These are phyloP conservation scores for Polypterus senegalus DNA, from an alignment of 2,113 vertebrate genomes.

Conservation along the genomic window DNA sequence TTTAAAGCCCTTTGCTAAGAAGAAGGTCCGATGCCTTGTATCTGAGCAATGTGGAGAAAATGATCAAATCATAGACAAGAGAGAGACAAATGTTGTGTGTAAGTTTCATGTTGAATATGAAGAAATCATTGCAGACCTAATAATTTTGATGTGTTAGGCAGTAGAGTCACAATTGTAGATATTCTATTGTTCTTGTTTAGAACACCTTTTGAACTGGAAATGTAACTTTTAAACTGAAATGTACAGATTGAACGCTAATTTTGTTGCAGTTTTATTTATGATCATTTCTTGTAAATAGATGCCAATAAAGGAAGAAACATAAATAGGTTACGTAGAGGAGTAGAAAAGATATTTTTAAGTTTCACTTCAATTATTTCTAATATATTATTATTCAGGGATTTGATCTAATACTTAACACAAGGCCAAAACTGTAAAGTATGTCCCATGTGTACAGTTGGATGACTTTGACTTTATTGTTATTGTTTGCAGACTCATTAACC, in stretches of 20 bases:
- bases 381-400: constrained; percentile 18
- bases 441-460: no score
- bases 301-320: constrained; percentile 4
- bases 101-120: constrained; percentile 1
- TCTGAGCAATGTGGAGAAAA: no score
- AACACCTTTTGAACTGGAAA: constrained; percentile 35
- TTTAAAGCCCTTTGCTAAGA: no score
- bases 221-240: constrained; percentile 42
- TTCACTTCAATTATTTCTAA: constrained; percentile 3
- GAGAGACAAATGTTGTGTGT: no score
- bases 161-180: constrained; percentile 53
- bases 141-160: constrained; percentile 42
- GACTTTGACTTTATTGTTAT: background rate
- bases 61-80: no score
- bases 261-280: no score
- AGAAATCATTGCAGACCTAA: constrained; percentile 29
- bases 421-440: background rate
- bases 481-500: background rate
- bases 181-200: constrained; percentile 47
- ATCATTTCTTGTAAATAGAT: no score
- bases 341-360: constrained; percentile 11
- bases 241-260: constrained; percentile 51
- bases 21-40: no score
- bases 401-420: background rate
- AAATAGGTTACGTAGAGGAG: constrained; percentile 11